Base-by-base conservation (phyloP, 2,113 vertebrate genomes). In the Pachyramphus minor region DNA sequence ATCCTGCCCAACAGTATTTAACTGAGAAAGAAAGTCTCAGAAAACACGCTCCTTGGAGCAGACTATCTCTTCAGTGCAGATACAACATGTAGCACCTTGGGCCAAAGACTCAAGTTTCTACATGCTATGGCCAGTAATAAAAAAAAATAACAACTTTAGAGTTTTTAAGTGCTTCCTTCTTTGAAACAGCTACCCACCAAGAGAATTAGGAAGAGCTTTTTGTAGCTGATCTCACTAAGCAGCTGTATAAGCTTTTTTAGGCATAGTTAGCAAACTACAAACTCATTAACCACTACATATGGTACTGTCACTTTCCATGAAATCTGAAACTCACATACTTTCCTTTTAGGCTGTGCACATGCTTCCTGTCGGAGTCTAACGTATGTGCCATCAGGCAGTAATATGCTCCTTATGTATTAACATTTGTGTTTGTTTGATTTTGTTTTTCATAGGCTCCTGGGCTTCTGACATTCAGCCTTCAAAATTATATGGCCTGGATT, bases 251-350 rank as follows among this genome's bases (percentile, higher is more conserved):
- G 96, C 76, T 96, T 93, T 95, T 95, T 93, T 90, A 89, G 62
- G 87, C 72, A 84, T 92, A 97, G 75, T 97, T 97, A 96, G 95
- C 91, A 95, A 96, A 95, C 93, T 91, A 81, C 84, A 95, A 89
- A 90, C 93, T 96, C 93, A 97, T 96, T 97, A 97, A 78, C 33
- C 42, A n/a, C 73, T 89, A 91, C 96, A 97, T 95, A 96, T 97
- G 96, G 96, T 95, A 93, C 96, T 97, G 96, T 97, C 97, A 97
- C 96, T 97, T 97, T 90, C 88, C 68, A 78, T 95, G 93, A 90
- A 92, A 96, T 89, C 92, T 90, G 93, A 96, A 73, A n/a, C 95
- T 90, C 87, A 23, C 94, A 87, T 96, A 86, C 91, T 95, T 96
- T 89, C 76, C 52, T 95, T 35, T 76, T 31, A 89, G 93, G 93